Evolutionary conservation across 2,113 vertebrate species (phyloP).

Genomic region (Cochlearius cochlearius): DNA sequence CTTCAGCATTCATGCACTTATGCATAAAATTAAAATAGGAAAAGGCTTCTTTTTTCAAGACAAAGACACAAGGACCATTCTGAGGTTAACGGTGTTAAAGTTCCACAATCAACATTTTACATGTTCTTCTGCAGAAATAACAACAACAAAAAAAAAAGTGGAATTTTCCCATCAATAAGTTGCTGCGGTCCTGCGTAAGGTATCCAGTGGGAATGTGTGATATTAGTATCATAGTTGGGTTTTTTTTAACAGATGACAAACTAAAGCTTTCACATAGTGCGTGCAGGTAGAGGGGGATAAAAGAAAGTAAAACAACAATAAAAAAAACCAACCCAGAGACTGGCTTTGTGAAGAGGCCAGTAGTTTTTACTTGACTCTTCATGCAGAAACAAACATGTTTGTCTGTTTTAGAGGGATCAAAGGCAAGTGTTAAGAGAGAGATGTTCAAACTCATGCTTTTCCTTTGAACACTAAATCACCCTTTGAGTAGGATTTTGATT

Average conservation of each 20-base stretch:
- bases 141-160: background rate
- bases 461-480: background rate
- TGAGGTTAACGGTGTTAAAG: background rate
- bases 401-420: background rate
- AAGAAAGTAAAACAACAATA: background rate
- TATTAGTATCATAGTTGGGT: background rate
- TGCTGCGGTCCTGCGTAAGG: background rate
- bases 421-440: background rate
- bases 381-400: background rate
- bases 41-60: background rate
- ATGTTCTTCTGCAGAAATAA: background rate
- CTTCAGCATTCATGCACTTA: constrained; percentile 47
- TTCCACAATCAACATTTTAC: background rate
- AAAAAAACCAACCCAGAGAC: background rate
- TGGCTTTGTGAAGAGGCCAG: background rate
- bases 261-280: background rate
- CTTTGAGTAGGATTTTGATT: background rate
- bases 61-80: background rate
- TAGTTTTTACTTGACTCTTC: constrained; percentile 6
- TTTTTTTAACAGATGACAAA: background rate
- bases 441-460: background rate
- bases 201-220: background rate
- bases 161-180: background rate
- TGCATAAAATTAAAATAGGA: constrained; percentile 53
- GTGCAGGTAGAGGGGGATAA: background rate